Evolutionary conservation across 2,888 invertebrate genomes (phyloP), one percentile per base, ranked within the genome.

Genomic region (Morpho achilles): DNA sequence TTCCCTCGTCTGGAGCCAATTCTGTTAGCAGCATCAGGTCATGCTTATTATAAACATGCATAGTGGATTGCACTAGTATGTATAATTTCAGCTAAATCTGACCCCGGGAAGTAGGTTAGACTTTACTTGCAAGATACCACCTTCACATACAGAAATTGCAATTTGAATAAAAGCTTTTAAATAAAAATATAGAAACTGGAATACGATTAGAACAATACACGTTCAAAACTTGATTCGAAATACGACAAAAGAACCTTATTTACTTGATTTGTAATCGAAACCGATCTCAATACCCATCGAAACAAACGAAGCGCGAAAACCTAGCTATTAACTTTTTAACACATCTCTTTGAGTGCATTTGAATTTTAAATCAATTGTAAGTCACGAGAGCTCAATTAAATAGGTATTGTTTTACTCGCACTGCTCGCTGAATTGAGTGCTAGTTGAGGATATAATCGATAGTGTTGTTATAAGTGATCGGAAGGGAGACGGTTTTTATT

Each of bases 361-460:
- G 62, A 66, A 74, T 72, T 73, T 71, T 67, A 72, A 76, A 72
- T 79, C 76, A 72, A 79, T 77, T 75, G 74, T 69, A 64, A 43
- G n/a, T 10, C 64, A 59, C 73, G 69, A 66, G 58, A 63, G 69
- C 59, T 65, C 73, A 72, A 72, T 74, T 74, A 75, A 75, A 75
- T 69, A 59, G 67, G 64, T 68, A 71, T 73, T 72, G 71, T 72
- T 71, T 68, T 69, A 67, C 60, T 60, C 63, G 62, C 59, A 67
- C 52, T 46, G 54, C 62, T 67, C 59, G n/a, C n/a, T n/a, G 53
- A 61, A 52, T 56, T 58, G 61, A 59, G 61, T 56, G 53, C 64
- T 61, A 58, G 62, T 61, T 54, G 22, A 40, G 48, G 50, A 54
- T 52, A 72, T 70, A 71, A 72, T 68, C 67, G 72, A 72, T 75